Evolutionary conservation across 2,888 invertebrate genomes (phyloP), one percentile per base, ranked within the genome.

Genomic region (Galeopsomyia nigrocyanea): DNA sequence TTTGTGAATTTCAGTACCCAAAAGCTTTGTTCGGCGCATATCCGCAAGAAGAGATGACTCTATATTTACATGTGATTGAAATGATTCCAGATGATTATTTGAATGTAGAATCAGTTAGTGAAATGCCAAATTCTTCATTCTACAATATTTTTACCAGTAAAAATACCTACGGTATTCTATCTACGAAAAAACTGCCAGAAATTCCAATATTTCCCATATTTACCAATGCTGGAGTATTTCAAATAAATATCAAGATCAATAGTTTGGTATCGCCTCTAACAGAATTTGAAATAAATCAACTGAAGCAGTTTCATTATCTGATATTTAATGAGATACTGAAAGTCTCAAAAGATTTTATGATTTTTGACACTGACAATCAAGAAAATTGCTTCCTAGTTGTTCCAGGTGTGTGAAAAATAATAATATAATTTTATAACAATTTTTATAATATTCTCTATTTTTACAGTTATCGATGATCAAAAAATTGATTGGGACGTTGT

Each of bases 311-410:
- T 82, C 95, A 96, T 82, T 88, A 88, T 57, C 90, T 93, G 81
- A 77, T 96, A n/a, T 95, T 95, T 82, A 89, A 89, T 10, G 90
- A 93, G 83, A 88, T 96, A 0, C 83, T 96, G 21, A 87, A 89
- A 14, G 82, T 92, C 0, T 88, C 91, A 63, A 91, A 92, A 78
- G 82, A 87, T 31, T 94, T 91, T 81, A 83, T 92, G 60, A 84
- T 90, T 0, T 88, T 90, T 68, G 91, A 92, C 77, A 89, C 88
- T 14, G 83, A 84, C 13, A 88, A 89, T 77, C 83, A 85, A 19
- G 90, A 90, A 75, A 89, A 91, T 77, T 82, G 83, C 49, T 87
- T 82, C 71, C 76, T 86, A 49, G 75, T 87, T 46, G 87, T 84
- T 5, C 88, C 88, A 67, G 77, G 86, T 83, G 80, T 80, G 78